Conservation (phyloP, 2,888 invertebrate genomes). For the Drosophila vallismaia region DNA sequence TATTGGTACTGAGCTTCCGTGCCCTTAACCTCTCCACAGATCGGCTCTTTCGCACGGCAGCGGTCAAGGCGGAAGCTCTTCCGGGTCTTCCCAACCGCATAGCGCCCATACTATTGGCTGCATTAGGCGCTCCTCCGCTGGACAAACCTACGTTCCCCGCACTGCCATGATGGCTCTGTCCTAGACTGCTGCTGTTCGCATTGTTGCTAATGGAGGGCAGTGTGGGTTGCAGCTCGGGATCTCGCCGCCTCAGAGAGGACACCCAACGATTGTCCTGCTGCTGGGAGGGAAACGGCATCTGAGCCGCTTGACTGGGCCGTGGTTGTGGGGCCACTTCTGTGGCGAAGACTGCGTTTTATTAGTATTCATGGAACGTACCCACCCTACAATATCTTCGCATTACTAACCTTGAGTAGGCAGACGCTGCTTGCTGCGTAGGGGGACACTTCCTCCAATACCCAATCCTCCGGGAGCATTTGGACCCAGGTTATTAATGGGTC, state of each 20-base stretch:
- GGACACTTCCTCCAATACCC: conserved; percentile 65
- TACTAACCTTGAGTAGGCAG: conserved; percentile 84
- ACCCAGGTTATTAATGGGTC: conserved; percentile 68
- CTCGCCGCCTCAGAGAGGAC: conserved; percentile 87
- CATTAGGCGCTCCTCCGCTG: conserved; percentile 60
- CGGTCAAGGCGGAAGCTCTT: conserved; percentile 73
- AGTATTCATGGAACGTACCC: conserved; percentile 45
- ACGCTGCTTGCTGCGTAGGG: conserved; percentile 78
- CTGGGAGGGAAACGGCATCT: conserved; percentile 79
- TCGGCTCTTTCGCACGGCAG: conserved; percentile 83
- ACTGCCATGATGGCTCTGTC: conserved; percentile 81
- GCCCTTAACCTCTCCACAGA: conserved; percentile 83
- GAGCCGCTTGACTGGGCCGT: conserved; percentile 68
- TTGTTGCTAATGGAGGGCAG: conserved; percentile 86
- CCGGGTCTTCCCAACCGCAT: conserved; percentile 72
- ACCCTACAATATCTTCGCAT: neutral
- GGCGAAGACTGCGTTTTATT: conserved; percentile 71
- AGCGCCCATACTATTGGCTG: conserved; percentile 61
- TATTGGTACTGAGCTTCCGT: conserved; percentile 81
- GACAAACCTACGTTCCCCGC: conserved; percentile 84
- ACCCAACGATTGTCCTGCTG: conserved; percentile 88
- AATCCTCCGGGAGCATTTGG: conserved; percentile 66
- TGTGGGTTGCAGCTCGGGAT: conserved; percentile 88
- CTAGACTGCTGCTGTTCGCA: conserved; percentile 59
- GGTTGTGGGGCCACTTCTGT: conserved; percentile 84